Percentiles rank a stretch among this genome's conserved stretches.
phyloP scores from a whole-genome alignment of 2,888 invertebrate species.

The Cerastis rubricosa region DNA sequence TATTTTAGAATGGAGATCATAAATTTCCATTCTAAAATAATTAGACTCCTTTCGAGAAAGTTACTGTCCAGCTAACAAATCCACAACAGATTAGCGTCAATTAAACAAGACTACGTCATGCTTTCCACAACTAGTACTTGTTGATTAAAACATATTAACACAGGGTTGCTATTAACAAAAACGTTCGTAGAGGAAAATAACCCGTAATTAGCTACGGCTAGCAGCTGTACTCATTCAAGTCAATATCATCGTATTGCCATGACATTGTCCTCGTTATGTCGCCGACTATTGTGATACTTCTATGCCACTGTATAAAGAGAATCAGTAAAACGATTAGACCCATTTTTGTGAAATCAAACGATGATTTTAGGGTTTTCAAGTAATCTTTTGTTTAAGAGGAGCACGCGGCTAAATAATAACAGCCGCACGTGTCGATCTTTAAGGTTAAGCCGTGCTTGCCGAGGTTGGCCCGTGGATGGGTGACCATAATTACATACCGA shows the following conservation, averaged over 20 bases:
- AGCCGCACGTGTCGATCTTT: too few species aligned
- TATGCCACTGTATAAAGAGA: background rate
- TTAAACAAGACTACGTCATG: background rate
- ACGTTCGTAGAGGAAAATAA: constrained; percentile 38
- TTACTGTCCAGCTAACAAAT: background rate
- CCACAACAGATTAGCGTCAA: background rate
- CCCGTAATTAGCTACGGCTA: background rate
- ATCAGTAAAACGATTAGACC: background rate
- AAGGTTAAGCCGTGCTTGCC: too few species aligned
- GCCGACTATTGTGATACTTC: constrained; percentile 8
- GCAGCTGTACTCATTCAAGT: constrained; percentile 3
- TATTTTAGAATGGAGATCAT: too few species aligned
- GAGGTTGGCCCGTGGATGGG: too few species aligned
- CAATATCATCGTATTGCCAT: constrained; percentile 36
- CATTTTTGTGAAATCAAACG: background rate
- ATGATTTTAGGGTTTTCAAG: too few species aligned
- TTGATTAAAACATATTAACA: constrained; percentile 6
- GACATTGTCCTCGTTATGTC: constrained; percentile 37
- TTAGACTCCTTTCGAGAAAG: background rate
- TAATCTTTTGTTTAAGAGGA: too few species aligned
- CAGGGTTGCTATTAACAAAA: constrained; percentile 18
- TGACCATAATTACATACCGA: too few species aligned
- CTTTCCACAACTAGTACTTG: constrained; percentile 5
- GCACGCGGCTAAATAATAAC: too few species aligned
- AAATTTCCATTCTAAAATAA: background rate